phyloP scores from a whole-genome alignment of 2,888 invertebrate genomes.

The Parascotia fuliginaria region DNA sequence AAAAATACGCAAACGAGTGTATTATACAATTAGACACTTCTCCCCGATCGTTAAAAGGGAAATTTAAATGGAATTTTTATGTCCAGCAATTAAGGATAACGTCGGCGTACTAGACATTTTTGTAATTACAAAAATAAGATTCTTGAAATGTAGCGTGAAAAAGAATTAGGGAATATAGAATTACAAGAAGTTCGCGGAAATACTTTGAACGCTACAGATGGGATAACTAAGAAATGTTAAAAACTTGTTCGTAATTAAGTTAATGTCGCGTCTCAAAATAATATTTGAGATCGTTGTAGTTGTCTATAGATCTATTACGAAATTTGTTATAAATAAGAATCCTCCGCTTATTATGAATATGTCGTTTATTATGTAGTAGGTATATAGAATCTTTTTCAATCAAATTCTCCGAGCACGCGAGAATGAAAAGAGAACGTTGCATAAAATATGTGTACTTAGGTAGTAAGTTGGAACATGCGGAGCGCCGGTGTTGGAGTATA shows the following conservation, averaged over 20 bases:
- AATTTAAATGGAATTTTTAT: constrained; percentile 87
- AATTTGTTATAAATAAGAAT: too few relatives aligned
- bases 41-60: constrained; percentile 85
- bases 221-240: constrained; percentile 65
- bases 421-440: constrained; percentile 21
- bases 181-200: constrained; percentile 76
- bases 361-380: too few relatives aligned
- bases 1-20: constrained; percentile 86
- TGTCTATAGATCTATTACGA: not conserved
- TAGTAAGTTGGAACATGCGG: constrained; percentile 27
- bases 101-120: constrained; percentile 85
- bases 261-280: constrained; percentile 36
- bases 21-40: constrained; percentile 86
- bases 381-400: not conserved
- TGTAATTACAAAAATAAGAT: constrained; percentile 86
- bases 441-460: constrained; percentile 36
- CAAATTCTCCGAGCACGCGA: constrained; percentile 13
- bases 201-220: constrained; percentile 71
- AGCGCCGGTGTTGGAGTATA: constrained; percentile 49
- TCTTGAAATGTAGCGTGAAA: constrained; percentile 86
- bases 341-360: too few relatives aligned
- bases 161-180: constrained; percentile 84
- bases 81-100: constrained; percentile 86
- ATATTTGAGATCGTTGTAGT: not conserved
- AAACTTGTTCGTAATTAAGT: constrained; percentile 55